These are phyloP conservation scores for Chloropsis hardwickii DNA, from an alignment of 2,113 vertebrate species.

Conservation along the genomic window DNA sequence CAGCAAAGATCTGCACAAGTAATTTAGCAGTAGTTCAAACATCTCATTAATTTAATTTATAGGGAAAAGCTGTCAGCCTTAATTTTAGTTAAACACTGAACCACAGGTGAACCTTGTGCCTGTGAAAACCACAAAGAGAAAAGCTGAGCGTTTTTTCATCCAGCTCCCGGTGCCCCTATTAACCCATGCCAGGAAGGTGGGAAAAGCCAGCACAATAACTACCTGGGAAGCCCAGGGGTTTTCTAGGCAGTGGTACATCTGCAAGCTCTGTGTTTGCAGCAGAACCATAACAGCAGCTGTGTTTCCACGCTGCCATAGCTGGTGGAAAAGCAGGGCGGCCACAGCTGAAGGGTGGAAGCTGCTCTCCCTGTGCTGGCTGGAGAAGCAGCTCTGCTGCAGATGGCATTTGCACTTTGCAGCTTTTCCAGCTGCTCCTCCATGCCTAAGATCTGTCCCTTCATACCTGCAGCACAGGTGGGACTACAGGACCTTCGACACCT, in stretches of 20 bases:
- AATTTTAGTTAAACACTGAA: slow-evolving; percentile 15
- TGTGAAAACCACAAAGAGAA: neutral
- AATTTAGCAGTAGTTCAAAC: neutral
- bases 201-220: neutral
- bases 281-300: neutral
- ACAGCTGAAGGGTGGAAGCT: neutral
- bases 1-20: neutral
- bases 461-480: neutral
- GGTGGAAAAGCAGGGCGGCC: neutral
- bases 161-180: neutral
- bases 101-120: slow-evolving; percentile 5
- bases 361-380: neutral
- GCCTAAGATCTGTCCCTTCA: neutral
- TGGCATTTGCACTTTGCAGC: too few relatives aligned
- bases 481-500: neutral
- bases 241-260: neutral
- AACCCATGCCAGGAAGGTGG: neutral
- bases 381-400: neutral
- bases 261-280: neutral
- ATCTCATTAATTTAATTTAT: slow-evolving; percentile 52
- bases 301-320: neutral
- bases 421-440: neutral
- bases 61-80: slow-evolving; percentile 44
- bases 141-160: fast-evolving
- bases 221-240: neutral